Base-by-base conservation (phyloP, 1,140 invertebrate species). In the Harpegnathos saltator region DNA sequence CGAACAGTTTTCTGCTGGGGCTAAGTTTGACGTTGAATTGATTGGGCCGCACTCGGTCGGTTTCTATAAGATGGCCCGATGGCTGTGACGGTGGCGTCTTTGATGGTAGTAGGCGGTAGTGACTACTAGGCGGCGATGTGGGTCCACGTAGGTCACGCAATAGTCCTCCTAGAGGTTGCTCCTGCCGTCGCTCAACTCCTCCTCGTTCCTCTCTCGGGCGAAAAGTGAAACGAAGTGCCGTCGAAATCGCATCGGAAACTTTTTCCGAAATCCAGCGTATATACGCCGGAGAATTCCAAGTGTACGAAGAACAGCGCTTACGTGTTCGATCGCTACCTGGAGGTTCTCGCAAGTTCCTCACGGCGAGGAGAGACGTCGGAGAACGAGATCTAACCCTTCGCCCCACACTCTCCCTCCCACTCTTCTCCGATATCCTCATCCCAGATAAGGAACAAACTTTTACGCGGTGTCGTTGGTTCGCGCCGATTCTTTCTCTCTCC, bases 1-100 rank as follows among this genome's bases (percentile, higher is more conserved):
- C 84, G 74, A 82, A 72, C 85, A 82, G 77, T 89, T 91, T 89
- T 73, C 87, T 77, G 75, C 59, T n/a, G 68, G 85, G 61, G 85
- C 78, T 85, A 89, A 92, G 82, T 91, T 92, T 92, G 91, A 92
- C 90, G 91, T 90, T 74, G 84, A 92, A 92, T 91, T 91, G 91
- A 92, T 92, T 89, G 91, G 91, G 84, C 87, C 83, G 84, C 84
- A 89, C 77, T 82, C 85, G n/a, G 87, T 89, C 84, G 78, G 85
- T 85, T 69, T 71, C 86, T 73, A 80, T 24, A 54, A 78, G 68
- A 65, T 52, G 66, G 54, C 15, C 38, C 50, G 68, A 61, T 26
- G 56, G 63, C 54, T 77, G 74, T 66, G 62, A 65, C 33, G 19
- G 44, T 75, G 71, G 71, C 19, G 54, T 24, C 26, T 44, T 44